A percentile compares a stretch with the other conserved stretches of the same genome.
phyloP scores from a whole-genome alignment of 2,888 invertebrate genomes.

The Rotaria sp. region DNA sequence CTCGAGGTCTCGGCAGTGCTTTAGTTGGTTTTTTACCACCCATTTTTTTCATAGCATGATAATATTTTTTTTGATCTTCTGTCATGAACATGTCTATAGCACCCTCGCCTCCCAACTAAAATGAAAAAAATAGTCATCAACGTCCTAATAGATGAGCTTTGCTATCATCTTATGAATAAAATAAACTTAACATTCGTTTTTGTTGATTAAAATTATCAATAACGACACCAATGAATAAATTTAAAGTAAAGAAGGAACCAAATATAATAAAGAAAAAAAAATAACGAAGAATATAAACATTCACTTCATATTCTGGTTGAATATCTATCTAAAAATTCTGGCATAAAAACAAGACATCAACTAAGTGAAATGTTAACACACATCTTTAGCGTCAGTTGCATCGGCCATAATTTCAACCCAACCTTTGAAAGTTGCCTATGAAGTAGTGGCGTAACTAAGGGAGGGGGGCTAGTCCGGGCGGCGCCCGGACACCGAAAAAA shows the following conservation, averaged over 20 bases:
- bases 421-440: slow-evolving; percentile 97
- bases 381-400: slow-evolving; percentile 61
- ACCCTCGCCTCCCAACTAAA: slow-evolving; percentile 31
- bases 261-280: slow-evolving; percentile 99
- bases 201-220: slow-evolving; percentile 99
- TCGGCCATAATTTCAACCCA: slow-evolving; percentile 98
- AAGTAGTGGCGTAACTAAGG: no score
- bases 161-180: no score
- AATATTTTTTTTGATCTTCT: slow-evolving; percentile 66
- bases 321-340: no score
- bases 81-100: slow-evolving; percentile 95
- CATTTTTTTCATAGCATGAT: slow-evolving; percentile 91
- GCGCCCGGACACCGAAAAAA: no score
- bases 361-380: slow-evolving; percentile 55
- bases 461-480: no score
- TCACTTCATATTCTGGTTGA: slow-evolving; percentile 65
- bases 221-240: slow-evolving; percentile 98
- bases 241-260: slow-evolving; percentile 97
- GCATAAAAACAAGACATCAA: no score
- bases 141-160: no score
- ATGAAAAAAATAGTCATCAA: no score
- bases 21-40: slow-evolving; percentile 94
- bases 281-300: slow-evolving; percentile 77
- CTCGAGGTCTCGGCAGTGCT: slow-evolving; percentile 92
- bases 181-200: slow-evolving; percentile 58